Evolutionary conservation across 2,797 vertebrate genomes (phyloP).

Genomic region (Danio albolineatus): DNA sequence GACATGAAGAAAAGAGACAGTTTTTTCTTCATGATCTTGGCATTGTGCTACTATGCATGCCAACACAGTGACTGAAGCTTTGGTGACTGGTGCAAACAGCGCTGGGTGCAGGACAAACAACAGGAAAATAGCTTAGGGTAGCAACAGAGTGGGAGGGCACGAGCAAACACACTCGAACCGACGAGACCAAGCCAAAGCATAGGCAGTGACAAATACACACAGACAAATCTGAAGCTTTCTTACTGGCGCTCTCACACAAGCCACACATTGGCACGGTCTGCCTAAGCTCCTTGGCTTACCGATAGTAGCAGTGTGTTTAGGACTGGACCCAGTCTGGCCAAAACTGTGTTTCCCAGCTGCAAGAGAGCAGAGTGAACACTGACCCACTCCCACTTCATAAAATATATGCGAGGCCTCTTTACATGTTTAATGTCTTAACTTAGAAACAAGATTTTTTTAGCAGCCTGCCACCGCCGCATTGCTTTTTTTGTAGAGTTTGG

Average conservation of each 20-base stretch:
- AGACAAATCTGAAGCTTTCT: constrained; percentile 39
- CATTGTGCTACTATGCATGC: constrained; percentile 26
- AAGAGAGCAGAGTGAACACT: constrained; percentile 80
- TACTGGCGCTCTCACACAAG: constrained; percentile 38
- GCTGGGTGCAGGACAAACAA: constrained; percentile 45
- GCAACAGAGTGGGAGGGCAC: constrained; percentile 32
- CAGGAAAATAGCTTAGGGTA: constrained; percentile 25
- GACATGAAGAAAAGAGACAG: constrained; percentile 26
- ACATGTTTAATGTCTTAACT: background rate
- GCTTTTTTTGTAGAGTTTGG: background rate
- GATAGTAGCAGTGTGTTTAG: constrained; percentile 85
- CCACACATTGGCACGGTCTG: constrained; percentile 40
- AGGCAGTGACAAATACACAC: constrained; percentile 35
- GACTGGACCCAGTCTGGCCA: constrained; percentile 84
- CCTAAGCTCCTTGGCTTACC: constrained; percentile 67
- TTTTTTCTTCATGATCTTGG: constrained; percentile 36
- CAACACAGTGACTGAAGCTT: constrained; percentile 46
- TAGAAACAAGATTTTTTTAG: background rate
- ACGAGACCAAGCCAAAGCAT: constrained; percentile 34
- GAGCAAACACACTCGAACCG: constrained; percentile 43
- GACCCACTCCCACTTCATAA: constrained; percentile 64
- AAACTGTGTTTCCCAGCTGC: constrained; percentile 89
- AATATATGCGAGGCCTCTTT: constrained; percentile 13
- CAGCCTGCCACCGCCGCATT: background rate
- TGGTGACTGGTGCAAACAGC: constrained; percentile 47